Percentiles rank a stretch among this genome's conserved stretches.
Evolutionary conservation across 2,797 vertebrate genomes (phyloP).

Genomic region (Poecilia velifera): DNA sequence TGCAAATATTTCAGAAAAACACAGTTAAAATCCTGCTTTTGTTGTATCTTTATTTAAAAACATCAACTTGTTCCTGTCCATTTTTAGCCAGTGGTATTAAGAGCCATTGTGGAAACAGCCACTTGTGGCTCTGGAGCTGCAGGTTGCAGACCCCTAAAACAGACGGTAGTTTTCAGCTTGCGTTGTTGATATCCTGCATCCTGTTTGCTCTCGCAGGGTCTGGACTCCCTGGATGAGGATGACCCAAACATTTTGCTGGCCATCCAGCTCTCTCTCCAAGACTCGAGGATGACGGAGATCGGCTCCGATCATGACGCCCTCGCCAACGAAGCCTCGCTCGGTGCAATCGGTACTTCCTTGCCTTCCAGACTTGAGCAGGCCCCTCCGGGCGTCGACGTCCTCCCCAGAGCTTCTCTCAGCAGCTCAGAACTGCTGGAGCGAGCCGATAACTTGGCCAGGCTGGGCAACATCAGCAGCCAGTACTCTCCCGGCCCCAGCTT

Average conservation of each 20-base stretch:
- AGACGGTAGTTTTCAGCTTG: not conserved
- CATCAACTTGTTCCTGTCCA: no score
- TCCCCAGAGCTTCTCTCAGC: slow-evolving; percentile 88
- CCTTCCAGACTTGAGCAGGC: slow-evolving; percentile 89
- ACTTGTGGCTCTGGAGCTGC: no score
- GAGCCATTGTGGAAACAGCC: no score
- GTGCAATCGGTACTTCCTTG: slow-evolving; percentile 94
- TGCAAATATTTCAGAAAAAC: no score
- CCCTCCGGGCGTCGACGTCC: slow-evolving; percentile 79
- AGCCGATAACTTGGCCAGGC: slow-evolving; percentile 87
- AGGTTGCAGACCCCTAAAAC: not conserved
- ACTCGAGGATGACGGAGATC: slow-evolving; percentile 86
- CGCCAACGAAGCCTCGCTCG: slow-evolving; percentile 88
- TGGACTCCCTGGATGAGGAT: slow-evolving; percentile 95
- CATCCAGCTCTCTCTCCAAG: slow-evolving; percentile 97
- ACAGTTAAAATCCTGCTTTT: no score
- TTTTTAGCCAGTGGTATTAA: no score
- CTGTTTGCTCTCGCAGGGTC: slow-evolving; percentile 77
- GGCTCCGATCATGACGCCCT: slow-evolving; percentile 84
- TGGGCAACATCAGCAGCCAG: slow-evolving; percentile 77
- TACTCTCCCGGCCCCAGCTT: slow-evolving; percentile 46
- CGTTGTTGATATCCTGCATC: slow-evolving; percentile 7
- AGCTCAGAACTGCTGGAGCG: slow-evolving; percentile 95
- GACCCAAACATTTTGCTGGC: slow-evolving; percentile 98
- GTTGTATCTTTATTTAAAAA: no score